A percentile compares a stretch with the other conserved stretches of the same genome.
Evolutionary conservation across 2,113 vertebrate genomes (phyloP).

Genomic region (Onychorhynchus coronatus): DNA sequence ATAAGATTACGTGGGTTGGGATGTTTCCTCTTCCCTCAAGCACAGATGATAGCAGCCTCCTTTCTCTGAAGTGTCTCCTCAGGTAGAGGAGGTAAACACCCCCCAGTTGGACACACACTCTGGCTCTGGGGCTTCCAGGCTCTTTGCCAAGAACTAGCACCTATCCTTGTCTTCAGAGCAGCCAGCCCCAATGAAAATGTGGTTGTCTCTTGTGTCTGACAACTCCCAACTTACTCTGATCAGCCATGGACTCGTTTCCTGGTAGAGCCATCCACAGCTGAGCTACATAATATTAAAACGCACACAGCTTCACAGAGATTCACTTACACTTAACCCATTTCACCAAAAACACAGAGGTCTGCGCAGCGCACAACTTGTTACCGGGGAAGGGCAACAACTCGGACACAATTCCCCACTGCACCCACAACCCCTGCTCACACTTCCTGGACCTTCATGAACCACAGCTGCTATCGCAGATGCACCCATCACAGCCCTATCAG

Average conservation of each 20-base stretch:
- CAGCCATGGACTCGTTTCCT: background rate
- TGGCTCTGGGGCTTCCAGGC: background rate
- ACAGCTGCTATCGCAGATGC: fast-evolving
- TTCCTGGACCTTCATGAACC: background rate
- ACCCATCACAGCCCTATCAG: background rate
- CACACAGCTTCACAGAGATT: background rate
- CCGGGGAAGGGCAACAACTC: background rate
- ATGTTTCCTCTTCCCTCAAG: background rate
- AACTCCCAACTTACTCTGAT: fast-evolving
- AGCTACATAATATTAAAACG: background rate
- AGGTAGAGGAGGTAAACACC: background rate
- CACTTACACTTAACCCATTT: background rate
- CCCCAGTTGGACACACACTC: fast-evolving
- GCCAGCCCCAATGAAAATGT: background rate
- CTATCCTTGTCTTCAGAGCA: background rate
- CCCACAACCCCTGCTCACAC: too few relatives aligned
- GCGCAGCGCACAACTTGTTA: background rate
- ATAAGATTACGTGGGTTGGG: background rate
- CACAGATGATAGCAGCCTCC: background rate
- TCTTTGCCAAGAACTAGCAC: background rate
- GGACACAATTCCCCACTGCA: background rate
- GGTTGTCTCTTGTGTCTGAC: background rate
- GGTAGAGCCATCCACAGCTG: background rate
- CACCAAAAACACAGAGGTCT: background rate
- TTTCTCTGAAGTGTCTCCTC: background rate